Evolutionary conservation across 30 jellyfish, hydroid and myxozoan genomes (phyloP), one percentile per base, ranked within the genome.

Genomic region (Aurelia sp.): DNA sequence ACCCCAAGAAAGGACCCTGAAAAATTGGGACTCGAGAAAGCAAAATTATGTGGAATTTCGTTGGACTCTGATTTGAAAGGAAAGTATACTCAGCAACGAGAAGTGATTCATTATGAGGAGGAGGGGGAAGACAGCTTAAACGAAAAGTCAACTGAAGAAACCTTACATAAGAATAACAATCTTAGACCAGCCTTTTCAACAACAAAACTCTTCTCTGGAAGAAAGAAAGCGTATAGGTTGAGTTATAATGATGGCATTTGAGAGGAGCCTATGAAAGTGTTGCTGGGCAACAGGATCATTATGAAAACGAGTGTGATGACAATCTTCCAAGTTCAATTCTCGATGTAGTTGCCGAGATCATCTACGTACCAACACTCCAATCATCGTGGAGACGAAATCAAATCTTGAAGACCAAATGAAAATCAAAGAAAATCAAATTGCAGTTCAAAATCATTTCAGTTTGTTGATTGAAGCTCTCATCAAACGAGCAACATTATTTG

Each of bases 11-110:
- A 80, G 76, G 90, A 80, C 37, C 19, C 82, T 4, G 90, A 80
- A 21, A 80, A 68, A 27, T 62, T 66, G 55, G 60, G 73, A 35
- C 48, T 67, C 13, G 90, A 80, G 65, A 80, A 80, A 65, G 80
- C 80, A 6, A 33, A 58, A 16, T 33, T 65, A 51, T 53, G 72
- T 53, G 90, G 83, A 57, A 68, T 67, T 37, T 68, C 76, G 16
- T 12, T 63, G 27, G 82, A 80, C 66, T 57, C 83, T 48, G 90
- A 80, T 59, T 30, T 80, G 52, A 66, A 37, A 52, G 90, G 90
- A 41, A 80, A 16, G 18, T 80, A 80, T 53, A 80, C 90, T 20
- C 55, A 44, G 55, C 82, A 66, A 69, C 69, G 59, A 66, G 90
- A 80, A 19, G 57, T 35, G 40, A 66, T 31, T 50, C 76, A 40